Base-by-base conservation (phyloP, 2,888 invertebrate genomes). In the Pandemis heparana region DNA sequence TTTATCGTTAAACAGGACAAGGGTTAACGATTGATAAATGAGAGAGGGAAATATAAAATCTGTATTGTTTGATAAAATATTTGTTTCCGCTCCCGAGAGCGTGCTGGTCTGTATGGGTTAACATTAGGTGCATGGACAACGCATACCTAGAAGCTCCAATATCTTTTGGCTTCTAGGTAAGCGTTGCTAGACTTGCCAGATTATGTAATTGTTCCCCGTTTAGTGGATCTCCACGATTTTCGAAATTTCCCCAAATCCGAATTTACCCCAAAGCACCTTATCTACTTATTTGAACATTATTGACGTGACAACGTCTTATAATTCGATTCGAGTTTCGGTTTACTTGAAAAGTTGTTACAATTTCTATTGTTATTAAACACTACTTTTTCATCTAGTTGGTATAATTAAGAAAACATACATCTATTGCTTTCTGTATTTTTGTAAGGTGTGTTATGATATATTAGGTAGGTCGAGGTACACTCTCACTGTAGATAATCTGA, bases 1-100 rank as follows among this genome's bases (percentile, higher is more conserved):
- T 68, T 69, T 74, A 69, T 53, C 38, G 63, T 60, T 60, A 69
- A 48, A 73, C 68, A 62, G 63, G 72, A 59, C 67, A 68, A 43
- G 67, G 67, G 56, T 41, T 69, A 66, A 60, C 61, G 51, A 59
- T 38, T 69, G 64, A 69, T 48, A 32, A 59, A 73, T 51, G 56
- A 39, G 38, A 38, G n/a, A 41, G 67, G 56, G 67, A 46, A 43
- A 62, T 32, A 39, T 64, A 9, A 38, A 38, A 60, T 60, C 60
- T 60, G 51, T 66, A 64, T 59, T 70, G 56, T 53, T 70, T 63
- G 43, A 63, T 64, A 43, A 70, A 43, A 56, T 43, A 38, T 70
- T 63, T 53, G 8, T 9, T 18, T 53, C 51, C 51, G 51, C 8
- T 53, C 16, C 51, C 51, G 16, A 53, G 51, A 18, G 16, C 51